Evolutionary conservation across 2,888 invertebrate genomes (phyloP).

Genomic region (Leptinotarsa peninsularis): DNA sequence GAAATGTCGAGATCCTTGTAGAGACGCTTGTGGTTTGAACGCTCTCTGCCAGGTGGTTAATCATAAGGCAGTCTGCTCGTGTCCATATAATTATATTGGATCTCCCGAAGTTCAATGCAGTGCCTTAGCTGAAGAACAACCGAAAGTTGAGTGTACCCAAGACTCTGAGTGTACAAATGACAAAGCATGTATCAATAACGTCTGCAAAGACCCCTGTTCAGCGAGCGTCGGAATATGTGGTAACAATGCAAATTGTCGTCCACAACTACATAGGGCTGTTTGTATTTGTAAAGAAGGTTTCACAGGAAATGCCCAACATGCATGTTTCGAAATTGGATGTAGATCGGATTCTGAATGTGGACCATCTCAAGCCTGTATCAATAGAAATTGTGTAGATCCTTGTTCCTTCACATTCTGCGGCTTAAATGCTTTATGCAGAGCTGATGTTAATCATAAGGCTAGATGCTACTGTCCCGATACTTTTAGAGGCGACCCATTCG

Average conservation of each 20-base stretch:
- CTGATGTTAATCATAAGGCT: constrained; percentile 82
- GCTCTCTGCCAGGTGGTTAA: constrained; percentile 84
- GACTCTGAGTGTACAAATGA: constrained; percentile 86
- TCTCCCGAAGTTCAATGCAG: constrained; percentile 82
- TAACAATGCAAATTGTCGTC: constrained; percentile 81
- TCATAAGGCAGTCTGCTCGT: constrained; percentile 86
- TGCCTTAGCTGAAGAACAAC: constrained; percentile 64
- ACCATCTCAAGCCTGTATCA: constrained; percentile 83
- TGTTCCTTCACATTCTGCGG: constrained; percentile 86
- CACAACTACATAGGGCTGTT: constrained; percentile 82
- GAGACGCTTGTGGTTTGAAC: constrained; percentile 85
- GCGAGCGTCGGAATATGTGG: constrained; percentile 77
- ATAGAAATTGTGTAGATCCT: constrained; percentile 83
- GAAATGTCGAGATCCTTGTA: constrained; percentile 86
- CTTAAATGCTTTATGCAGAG: constrained; percentile 79
- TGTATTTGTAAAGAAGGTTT: constrained; percentile 86
- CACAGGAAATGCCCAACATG: constrained; percentile 84
- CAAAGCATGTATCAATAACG: constrained; percentile 82
- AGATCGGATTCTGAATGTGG: constrained; percentile 88
- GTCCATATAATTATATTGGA: constrained; percentile 83
- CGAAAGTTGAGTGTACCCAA: constrained; percentile 80
- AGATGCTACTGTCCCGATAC: constrained; percentile 87
- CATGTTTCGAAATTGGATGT: constrained; percentile 86
- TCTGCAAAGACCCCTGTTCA: constrained; percentile 81
- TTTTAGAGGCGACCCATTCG: constrained; percentile 83